Conservation (phyloP, 2,113 vertebrate species). For the Nanger granti region DNA sequence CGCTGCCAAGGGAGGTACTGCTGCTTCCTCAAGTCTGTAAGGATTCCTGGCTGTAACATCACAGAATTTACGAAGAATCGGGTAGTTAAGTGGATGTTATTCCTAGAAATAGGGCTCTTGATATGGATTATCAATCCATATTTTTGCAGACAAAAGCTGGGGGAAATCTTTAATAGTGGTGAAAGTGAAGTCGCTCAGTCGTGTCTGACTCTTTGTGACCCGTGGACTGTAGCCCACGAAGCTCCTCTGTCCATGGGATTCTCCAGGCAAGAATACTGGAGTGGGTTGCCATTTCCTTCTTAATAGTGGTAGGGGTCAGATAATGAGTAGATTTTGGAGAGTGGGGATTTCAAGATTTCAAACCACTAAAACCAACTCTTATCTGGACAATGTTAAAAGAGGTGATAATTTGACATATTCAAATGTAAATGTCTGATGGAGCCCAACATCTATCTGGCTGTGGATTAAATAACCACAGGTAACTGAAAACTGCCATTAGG, state of each 20-base stretch:
- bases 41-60: background rate
- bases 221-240: too few relatives aligned
- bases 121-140: background rate
- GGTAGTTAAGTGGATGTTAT: background rate
- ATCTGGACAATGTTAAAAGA: constrained; percentile 6
- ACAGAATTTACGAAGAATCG: background rate
- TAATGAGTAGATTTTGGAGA: background rate
- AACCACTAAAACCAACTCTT: constrained; percentile 16
- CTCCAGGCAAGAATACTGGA: too few relatives aligned
- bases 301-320: background rate
- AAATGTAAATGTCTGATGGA: constrained; percentile 17
- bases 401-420: constrained; percentile 17
- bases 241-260: too few relatives aligned
- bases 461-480: background rate
- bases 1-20: background rate
- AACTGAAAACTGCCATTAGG: background rate
- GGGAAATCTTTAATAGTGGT: background rate
- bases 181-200: too few relatives aligned
- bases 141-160: background rate
- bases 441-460: background rate
- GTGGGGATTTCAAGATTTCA: background rate
- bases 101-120: background rate
- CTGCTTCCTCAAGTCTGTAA: background rate
- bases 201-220: too few relatives aligned
- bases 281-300: background rate